Evolutionary conservation across 2,113 vertebrate species (phyloP).

Genomic region (Bombycilla garrulus): DNA sequence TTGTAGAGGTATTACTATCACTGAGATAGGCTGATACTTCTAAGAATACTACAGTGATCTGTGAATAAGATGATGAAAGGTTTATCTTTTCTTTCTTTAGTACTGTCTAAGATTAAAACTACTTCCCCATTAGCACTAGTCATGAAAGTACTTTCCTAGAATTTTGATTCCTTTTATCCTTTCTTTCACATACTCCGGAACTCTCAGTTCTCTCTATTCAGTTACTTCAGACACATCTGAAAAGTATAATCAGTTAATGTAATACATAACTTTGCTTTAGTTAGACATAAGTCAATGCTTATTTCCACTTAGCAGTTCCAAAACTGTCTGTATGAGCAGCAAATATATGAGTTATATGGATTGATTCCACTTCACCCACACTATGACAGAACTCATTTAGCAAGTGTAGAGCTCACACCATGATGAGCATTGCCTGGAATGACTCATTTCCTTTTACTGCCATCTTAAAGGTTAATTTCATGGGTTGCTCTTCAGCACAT

Average conservation of each 20-base stretch:
- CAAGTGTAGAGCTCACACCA: background rate
- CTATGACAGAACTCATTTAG: constrained; percentile 28
- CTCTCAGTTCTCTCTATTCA: background rate
- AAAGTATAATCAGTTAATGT: background rate
- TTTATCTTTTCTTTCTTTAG: background rate
- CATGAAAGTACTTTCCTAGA: background rate
- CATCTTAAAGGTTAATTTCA: constrained; percentile 51
- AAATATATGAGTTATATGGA: constrained; percentile 12
- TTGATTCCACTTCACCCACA: constrained; percentile 47
- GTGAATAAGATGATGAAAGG: background rate
- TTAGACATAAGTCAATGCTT: background rate
- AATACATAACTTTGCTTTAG: background rate
- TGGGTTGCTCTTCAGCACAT: background rate
- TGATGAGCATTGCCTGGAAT: constrained; percentile 7
- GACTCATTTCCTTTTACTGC: constrained; percentile 49
- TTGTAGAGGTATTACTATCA: background rate
- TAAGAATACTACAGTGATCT: background rate
- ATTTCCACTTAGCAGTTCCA: background rate
- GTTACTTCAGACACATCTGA: background rate
- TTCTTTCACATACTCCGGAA: background rate
- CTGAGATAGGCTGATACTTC: background rate
- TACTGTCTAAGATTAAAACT: background rate
- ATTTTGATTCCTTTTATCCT: background rate
- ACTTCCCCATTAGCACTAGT: background rate
- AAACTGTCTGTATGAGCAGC: background rate